Evolutionary conservation across 2,113 vertebrate genomes (phyloP).

Genomic region (Gnathochromis pfefferi): DNA sequence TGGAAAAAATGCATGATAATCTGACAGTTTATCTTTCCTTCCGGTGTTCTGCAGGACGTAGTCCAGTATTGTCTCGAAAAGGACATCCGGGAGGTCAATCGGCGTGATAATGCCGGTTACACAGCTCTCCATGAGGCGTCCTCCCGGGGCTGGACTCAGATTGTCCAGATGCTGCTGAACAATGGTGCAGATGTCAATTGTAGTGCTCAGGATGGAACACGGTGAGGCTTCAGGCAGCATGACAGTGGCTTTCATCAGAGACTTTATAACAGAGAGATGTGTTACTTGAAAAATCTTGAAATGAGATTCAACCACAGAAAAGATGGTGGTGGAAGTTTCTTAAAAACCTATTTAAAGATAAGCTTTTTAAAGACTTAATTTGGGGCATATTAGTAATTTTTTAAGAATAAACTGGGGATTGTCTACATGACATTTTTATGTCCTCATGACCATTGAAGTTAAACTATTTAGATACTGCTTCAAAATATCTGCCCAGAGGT

Average conservation of each 20-base stretch:
- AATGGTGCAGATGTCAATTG: constrained; percentile 97
- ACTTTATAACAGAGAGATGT: neutral
- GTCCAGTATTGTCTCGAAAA: constrained; percentile 96
- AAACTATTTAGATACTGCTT: neutral
- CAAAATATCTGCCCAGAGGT: neutral
- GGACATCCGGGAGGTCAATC: constrained; percentile 90
- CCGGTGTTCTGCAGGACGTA: constrained; percentile 77
- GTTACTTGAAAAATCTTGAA: neutral
- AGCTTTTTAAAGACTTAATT: neutral
- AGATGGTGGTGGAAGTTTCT: neutral
- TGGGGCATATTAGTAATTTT: neutral
- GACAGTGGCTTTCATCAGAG: neutral
- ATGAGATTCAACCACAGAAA: neutral
- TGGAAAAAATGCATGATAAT: neutral
- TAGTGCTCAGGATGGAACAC: constrained; percentile 93
- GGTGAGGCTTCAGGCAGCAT: constrained; percentile 63
- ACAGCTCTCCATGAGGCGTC: constrained; percentile 95
- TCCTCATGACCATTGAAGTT: neutral
- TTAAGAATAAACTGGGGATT: neutral
- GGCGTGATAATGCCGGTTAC: constrained; percentile 93
- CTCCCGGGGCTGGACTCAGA: constrained; percentile 88
- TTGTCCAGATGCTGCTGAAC: constrained; percentile 88
- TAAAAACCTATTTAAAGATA: neutral
- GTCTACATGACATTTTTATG: neutral
- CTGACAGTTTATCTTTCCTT: neutral